Base-by-base conservation (phyloP, 2,797 vertebrate genomes). In the Clarias platycephalus region DNA sequence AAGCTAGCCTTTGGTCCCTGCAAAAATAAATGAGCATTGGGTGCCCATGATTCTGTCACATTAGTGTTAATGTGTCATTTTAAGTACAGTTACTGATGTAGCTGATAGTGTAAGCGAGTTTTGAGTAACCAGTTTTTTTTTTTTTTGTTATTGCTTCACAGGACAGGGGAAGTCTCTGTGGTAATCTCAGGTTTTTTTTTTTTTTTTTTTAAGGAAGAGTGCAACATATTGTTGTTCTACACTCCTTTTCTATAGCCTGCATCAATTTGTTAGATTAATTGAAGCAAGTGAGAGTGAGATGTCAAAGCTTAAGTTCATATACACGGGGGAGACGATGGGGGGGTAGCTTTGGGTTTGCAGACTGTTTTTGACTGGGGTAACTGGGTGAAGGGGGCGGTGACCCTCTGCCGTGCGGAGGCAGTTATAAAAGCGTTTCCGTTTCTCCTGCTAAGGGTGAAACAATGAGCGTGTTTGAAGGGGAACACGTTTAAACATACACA, bases 401-500 rank as follows among this genome's bases (percentile, higher is more conserved):
- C 78, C 85, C 85, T 80, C 40, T 91, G 91, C 67, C 71, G 82
- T 71, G 67, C 75, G 86, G 40, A 82, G 85, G 49, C 4, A 86
- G 86, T 88, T 87, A 40, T 85, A 87, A 85, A 92, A 94, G 94
- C 90, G 94, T 92, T 88, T 92, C 93, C 84, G 67, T 60, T 28
- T 84, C 20, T 26, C 81, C 80, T 87, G 85, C 84, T 84, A 34
- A 58, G 28, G 57, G 26, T 86, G 86, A 91, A 89, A 90, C 89
- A 88, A 87, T 89, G 90, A 87, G 49, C 34, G 85, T 75, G 84
- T 91, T 82, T 81, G 84, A 89, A 88, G 85, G 55, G 71, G 72
- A 85, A 64, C 49, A 67, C 55, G 79, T 92, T 90, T 89, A 90
- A 92, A 92, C 44, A 44, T 8, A 44, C 44, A 44, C 44, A 8